These are phyloP conservation scores for Ia io DNA, from an alignment of 2,113 vertebrate genomes.

Conservation along the genomic window DNA sequence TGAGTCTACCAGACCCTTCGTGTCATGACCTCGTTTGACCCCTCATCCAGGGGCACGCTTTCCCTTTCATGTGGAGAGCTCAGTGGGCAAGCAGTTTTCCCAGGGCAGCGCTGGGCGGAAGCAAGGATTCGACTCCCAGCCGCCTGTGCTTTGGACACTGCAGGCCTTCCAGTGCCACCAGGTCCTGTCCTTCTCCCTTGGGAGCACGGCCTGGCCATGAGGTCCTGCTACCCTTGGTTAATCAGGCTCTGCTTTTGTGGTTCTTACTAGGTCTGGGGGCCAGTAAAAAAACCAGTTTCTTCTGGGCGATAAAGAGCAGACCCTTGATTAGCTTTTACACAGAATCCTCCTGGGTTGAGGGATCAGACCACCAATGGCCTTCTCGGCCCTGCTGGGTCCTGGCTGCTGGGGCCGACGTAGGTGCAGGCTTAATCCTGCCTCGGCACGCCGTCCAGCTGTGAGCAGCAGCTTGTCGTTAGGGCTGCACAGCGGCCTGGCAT, in stretches of 20 bases:
- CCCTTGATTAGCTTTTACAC: background rate
- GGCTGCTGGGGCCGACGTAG: background rate
- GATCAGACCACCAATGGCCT: background rate
- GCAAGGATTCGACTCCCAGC: background rate
- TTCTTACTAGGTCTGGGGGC: background rate
- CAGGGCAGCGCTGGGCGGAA: background rate
- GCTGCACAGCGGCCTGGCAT: rapidly evolving
- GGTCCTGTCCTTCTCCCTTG: background rate
- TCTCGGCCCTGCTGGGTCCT: background rate
- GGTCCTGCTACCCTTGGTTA: background rate
- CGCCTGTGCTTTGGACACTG: background rate
- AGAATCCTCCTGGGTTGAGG: background rate
- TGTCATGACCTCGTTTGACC: background rate
- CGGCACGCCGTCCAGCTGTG: background rate
- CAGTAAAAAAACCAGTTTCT: background rate
- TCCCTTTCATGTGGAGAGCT: background rate
- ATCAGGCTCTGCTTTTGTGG: background rate
- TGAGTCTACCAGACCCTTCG: background rate
- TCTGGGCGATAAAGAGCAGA: background rate
- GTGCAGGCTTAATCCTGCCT: background rate
- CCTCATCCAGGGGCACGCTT: background rate
- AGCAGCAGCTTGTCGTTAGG: background rate
- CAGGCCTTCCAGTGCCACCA: rapidly evolving
- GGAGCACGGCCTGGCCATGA: background rate
- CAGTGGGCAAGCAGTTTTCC: background rate